Evolutionary conservation across 2,888 invertebrate species (phyloP), one percentile per base, ranked within the genome.

Genomic region (Epicampocera succincta): DNA sequence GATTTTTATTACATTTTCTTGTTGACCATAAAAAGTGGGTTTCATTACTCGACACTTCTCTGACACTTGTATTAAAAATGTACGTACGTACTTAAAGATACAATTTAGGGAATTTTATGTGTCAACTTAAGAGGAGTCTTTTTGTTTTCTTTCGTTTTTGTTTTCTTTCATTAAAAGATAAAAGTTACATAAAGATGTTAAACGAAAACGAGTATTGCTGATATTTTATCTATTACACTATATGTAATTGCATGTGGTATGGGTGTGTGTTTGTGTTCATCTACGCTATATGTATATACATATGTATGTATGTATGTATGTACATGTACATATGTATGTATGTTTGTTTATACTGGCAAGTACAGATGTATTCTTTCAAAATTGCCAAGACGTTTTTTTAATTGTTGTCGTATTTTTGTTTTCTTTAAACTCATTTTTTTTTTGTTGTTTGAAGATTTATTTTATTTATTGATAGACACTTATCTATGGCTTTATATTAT

Each of bases 151-250:
- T 11, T 46, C 15, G 15, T 46, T 15, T n/a, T 56, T 63, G 25
- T 54, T 46, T 33, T 33, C 33, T 5, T 33, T 33, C 33, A 33
- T 33, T 33, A 33, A 50, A 38, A 44, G 52, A 42, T 66, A 52
- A n/a, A n/a, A 54, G 29, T 73, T 74, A 68, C 52, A 74, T 66
- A 66, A 74, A 74, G 74, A 74, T 66, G 73, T 54, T 25, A 46
- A 66, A 56, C 46, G 38, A 48, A 54, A 65, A 65, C n/a, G 46
- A 65, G 38, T 46, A 48, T 46, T 48, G 48, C 25, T 65, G 11
- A 38, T 74, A 44, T n/a, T 38, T 17, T 54, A 56, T 58, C 29
- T 25, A 42, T 29, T 42, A 9, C 15, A 44, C 42, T 19, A 19
- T 50, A 13, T 19, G 33, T 50, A 13, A 56, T 56, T 25, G 33